Evolutionary conservation across 2,797 vertebrate genomes (phyloP).

Genomic region (Onychomys arenicola): DNA sequence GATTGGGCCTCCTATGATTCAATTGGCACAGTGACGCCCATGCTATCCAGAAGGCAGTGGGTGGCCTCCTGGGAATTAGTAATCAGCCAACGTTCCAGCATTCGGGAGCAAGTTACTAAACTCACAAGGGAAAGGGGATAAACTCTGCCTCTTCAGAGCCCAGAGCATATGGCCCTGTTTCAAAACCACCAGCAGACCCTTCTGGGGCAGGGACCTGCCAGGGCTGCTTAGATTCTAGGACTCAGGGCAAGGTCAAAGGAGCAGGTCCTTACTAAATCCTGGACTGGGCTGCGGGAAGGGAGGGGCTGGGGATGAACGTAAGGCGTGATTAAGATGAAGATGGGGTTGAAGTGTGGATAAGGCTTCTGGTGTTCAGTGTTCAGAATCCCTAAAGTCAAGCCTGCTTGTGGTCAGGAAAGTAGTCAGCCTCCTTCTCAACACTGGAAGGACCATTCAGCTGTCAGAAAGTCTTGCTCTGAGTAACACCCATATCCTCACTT

Average conservation of each 20-base stretch:
- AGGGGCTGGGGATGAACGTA: neutral
- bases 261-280: neutral
- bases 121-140: no score
- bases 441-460: neutral
- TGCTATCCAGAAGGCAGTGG: neutral
- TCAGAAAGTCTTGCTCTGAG: neutral
- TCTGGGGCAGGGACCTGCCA: neutral
- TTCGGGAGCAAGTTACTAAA: neutral
- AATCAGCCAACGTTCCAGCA: neutral
- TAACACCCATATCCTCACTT: neutral
- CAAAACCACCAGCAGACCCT: neutral
- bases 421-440: neutral
- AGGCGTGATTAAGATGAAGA: neutral
- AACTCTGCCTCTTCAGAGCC: neutral
- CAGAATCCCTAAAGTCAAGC: neutral
- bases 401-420: neutral
- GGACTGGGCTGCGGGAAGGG: neutral
- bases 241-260: neutral
- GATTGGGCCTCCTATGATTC: no score
- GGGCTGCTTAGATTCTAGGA: neutral
- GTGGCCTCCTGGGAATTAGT: neutral
- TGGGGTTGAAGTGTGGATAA: neutral
- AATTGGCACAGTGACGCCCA: neutral
- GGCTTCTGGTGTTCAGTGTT: neutral
- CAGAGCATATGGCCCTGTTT: no score